A percentile compares a stretch with the other conserved stretches of the same genome.
Evolutionary conservation across 2,113 vertebrate species (phyloP).

Genomic region (Capricornis sumatraensis): DNA sequence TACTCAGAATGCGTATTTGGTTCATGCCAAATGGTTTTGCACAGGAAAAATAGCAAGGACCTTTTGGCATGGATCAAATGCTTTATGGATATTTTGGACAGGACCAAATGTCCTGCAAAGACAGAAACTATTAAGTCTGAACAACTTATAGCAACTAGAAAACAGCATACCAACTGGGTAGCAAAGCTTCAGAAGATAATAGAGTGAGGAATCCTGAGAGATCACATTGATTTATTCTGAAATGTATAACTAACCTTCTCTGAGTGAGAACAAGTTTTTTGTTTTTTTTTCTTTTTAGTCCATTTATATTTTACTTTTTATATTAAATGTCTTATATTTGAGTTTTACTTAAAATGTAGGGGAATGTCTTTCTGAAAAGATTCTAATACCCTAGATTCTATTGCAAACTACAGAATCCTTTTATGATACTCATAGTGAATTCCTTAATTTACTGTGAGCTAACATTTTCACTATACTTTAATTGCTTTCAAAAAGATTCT

Average conservation of each 20-base stretch:
- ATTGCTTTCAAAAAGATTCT: not conserved
- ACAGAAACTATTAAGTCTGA: not conserved
- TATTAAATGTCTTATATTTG: not conserved
- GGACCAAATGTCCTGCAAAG: not conserved
- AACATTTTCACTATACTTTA: slow-evolving; percentile 17
- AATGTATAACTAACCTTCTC: not conserved
- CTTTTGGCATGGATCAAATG: not conserved
- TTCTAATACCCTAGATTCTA: not conserved
- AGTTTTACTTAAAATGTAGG: not conserved
- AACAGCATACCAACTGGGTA: not conserved
- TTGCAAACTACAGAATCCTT: not conserved
- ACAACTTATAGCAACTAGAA: not conserved
- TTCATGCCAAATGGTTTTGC: not conserved
- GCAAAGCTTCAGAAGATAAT: not conserved
- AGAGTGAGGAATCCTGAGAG: not conserved
- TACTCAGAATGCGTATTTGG: not conserved
- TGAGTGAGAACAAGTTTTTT: not conserved
- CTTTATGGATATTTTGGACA: not conserved
- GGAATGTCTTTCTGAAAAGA: not conserved
- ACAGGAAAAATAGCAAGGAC: not conserved
- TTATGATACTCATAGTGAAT: not conserved
- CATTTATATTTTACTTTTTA: not conserved
- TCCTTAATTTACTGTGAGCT: not conserved
- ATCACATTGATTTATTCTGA: not conserved
- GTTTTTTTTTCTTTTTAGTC: not conserved